Conservation (phyloP, 2,797 vertebrate species). For the Sphenodon punctatus region DNA sequence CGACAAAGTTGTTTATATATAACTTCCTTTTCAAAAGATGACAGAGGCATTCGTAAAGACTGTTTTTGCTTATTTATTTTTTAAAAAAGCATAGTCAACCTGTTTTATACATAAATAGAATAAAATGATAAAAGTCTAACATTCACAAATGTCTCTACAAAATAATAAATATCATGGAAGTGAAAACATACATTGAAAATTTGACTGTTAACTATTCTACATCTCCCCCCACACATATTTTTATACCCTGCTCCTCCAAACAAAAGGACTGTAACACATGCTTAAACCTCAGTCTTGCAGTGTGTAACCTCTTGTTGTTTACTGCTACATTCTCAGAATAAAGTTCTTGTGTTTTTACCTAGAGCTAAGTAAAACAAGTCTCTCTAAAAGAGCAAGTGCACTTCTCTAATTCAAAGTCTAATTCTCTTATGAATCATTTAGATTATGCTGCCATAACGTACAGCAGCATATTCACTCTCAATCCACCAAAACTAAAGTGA, state of each 20-base stretch:
- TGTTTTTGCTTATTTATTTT: slow-evolving; percentile 84
- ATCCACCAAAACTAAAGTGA: slow-evolving; percentile 11
- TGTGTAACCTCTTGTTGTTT: slow-evolving; percentile 35
- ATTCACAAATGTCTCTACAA: slow-evolving; percentile 80
- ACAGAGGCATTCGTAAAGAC: slow-evolving; percentile 81
- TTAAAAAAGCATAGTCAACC: slow-evolving; percentile 79
- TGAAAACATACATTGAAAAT: slow-evolving; percentile 70
- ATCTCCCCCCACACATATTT: slow-evolving; percentile 52
- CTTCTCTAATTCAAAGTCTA: slow-evolving; percentile 53
- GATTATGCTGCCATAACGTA: slow-evolving; percentile 28
- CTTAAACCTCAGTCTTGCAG: slow-evolving; percentile 49
- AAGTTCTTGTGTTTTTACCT: slow-evolving; percentile 22
- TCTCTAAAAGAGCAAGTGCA: slow-evolving; percentile 61
- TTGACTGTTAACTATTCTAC: slow-evolving; percentile 59
- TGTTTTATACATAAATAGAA: slow-evolving; percentile 83
- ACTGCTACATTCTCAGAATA: slow-evolving; percentile 39
- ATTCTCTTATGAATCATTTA: neutral
- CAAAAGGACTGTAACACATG: slow-evolving; percentile 48
- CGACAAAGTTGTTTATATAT: slow-evolving; percentile 21
- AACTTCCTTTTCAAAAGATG: slow-evolving; percentile 81
- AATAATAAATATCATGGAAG: slow-evolving; percentile 82
- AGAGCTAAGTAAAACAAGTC: slow-evolving; percentile 43
- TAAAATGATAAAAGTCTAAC: slow-evolving; percentile 76
- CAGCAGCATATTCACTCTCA: slow-evolving; percentile 30
- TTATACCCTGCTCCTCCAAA: slow-evolving; percentile 72